Evolutionary conservation across 92 coral and sea anemone species (phyloP).

Genomic region (Parazoanthus swiftii): DNA sequence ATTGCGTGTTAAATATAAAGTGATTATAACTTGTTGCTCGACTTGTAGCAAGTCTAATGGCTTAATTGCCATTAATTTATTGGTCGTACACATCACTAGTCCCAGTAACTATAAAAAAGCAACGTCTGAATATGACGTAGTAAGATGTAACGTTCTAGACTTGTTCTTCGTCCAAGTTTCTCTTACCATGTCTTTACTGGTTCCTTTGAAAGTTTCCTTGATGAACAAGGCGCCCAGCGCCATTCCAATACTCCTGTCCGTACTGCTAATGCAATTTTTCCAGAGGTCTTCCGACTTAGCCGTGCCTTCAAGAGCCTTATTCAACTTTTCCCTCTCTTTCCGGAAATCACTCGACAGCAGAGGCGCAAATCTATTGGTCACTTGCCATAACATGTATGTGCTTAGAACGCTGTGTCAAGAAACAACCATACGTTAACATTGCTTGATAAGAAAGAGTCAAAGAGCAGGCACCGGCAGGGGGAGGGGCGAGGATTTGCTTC

Average conservation of each 20-base stretch:
- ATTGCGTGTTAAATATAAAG: not conserved
- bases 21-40: no score
- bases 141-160: no score
- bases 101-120: no score
- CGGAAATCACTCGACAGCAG: conserved; percentile 66
- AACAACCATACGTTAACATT: not conserved
- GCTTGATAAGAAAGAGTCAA: no score
- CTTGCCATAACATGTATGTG: conserved; percentile 88
- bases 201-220: conserved; percentile 71
- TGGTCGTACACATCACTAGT: no score
- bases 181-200: conserved; percentile 67
- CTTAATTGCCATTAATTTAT: no score
- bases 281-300: conserved; percentile 71
- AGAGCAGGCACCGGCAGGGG: no score
- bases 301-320: conserved; percentile 63
- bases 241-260: conserved; percentile 77
- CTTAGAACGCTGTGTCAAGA: conserved; percentile 50
- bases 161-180: no score
- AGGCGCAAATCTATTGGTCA: conserved; percentile 56
- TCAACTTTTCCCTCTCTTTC: conserved; percentile 53
- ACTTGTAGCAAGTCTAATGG: no score
- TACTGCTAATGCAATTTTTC: conserved; percentile 69
- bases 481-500: no score
- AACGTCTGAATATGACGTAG: no score
- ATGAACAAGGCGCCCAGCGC: conserved; percentile 77